Base-by-base conservation (phyloP, 2,113 vertebrate genomes). In the Todiramphus saurophagus region DNA sequence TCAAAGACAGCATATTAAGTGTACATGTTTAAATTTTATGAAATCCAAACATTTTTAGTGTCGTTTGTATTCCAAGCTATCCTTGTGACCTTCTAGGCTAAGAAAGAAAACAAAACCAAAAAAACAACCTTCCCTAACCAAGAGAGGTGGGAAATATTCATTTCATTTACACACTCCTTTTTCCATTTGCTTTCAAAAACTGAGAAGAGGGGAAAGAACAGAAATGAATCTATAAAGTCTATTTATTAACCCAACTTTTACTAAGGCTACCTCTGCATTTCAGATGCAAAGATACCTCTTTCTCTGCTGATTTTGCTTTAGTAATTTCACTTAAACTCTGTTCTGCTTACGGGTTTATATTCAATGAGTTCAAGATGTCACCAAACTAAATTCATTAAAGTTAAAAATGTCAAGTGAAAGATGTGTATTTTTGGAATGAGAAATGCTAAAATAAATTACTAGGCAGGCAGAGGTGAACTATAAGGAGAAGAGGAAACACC, bases 41-140 rank as follows among this genome's bases (percentile, higher is more conserved):
- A 74, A 79, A 94, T 63, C 16, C 46, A 93, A 89, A 67, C 19
- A 41, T 62, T 83, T 90, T 87, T n/a, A 46, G 13, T n/a, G 15
- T 70, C 9, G 66, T 87, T 91, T 92, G 37, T 64, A 96, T 95
- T 95, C 88, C 31, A 16, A 60, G 63, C 69, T 72, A 58, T 75
- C 24, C 24, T 64, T 73, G 39, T 56, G 76, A 86, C 90, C 69
- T 95, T 83, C 77, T 50, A 16, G 39, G 50, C 51, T 89, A 87
- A 39, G 24, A 46, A 72, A 41, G 7, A 25, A 39, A 64, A 64
- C 60, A 25, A 62, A 35, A 62, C 27, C 21, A 64, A 28, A 64
- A 7, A 28, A 35, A 59, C 58, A 64, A 1, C 2, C 35, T 66
- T 16, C 21, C 56, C 11, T 67, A 25, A 53, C 9, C 58, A 64